Evolutionary conservation across 2,797 vertebrate genomes (phyloP).

Genomic region (Gallinago solitaria): DNA sequence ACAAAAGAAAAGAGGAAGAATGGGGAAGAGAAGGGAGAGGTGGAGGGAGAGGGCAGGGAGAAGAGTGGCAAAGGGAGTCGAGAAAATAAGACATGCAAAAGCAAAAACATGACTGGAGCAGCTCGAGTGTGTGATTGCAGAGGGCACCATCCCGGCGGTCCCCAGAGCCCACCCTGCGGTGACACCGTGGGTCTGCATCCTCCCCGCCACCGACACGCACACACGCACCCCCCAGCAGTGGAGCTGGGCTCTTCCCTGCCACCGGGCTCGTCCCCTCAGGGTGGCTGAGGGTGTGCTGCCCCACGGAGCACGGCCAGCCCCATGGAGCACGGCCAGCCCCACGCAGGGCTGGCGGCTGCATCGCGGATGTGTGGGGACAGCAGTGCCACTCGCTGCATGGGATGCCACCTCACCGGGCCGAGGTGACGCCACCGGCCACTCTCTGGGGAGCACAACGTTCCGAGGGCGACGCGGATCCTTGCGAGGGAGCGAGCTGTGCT

Average conservation of each 20-base stretch:
- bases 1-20: slow-evolving; percentile 51
- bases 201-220: not conserved
- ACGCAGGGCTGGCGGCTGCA: accelerated
- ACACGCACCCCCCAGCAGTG: not conserved
- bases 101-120: slow-evolving; percentile 77
- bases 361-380: not conserved
- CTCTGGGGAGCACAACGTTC: accelerated
- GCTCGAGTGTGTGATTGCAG: not conserved
- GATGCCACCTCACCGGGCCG: not conserved
- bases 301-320: not conserved
- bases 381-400: accelerated
- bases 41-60: not conserved
- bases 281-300: accelerated
- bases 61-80: slow-evolving; percentile 8
- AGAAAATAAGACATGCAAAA: slow-evolving; percentile 79
- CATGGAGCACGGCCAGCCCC: not conserved
- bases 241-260: not conserved
- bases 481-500: accelerated
- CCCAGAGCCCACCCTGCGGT: accelerated
- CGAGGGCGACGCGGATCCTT: accelerated
- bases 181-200: not conserved
- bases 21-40: slow-evolving; percentile 64
- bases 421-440: accelerated
- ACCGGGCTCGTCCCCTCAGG: not conserved
- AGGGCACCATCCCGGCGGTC: not conserved